Percentiles rank a stretch among this genome's conserved stretches.
Evolutionary conservation across 2,888 invertebrate genomes (phyloP).

Genomic region (Nebria brevicollis): DNA sequence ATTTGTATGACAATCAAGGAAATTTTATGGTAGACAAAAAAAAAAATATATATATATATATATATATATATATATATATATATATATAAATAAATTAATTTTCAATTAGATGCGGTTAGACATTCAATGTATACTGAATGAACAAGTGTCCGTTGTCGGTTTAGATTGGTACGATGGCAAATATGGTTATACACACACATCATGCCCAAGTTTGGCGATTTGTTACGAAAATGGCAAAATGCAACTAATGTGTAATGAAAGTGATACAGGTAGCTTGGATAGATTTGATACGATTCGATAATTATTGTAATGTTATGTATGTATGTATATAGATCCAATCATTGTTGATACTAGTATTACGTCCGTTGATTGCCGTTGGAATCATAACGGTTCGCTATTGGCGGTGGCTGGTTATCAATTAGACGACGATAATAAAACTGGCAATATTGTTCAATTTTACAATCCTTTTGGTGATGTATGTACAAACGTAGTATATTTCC

Average conservation of each 20-base stretch:
- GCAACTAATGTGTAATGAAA: constrained; percentile 89
- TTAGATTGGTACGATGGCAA: constrained; percentile 90
- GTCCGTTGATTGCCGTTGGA: constrained; percentile 89
- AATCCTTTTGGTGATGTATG: constrained; percentile 85
- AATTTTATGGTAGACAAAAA: constrained; percentile 71
- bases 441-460: constrained; percentile 91
- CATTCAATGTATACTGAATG: constrained; percentile 67
- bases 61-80: constrained; percentile 5
- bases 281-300: too few relatives aligned
- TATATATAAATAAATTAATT: constrained; percentile 49
- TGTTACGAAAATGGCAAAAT: constrained; percentile 89
- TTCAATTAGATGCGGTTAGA: constrained; percentile 76
- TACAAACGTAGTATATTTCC: constrained; percentile 19
- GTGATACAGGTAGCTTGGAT: constrained; percentile 76
- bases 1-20: constrained; percentile 94
- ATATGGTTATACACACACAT: constrained; percentile 73
- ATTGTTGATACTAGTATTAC: constrained; percentile 85
- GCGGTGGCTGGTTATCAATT: constrained; percentile 82
- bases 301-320: background rate
- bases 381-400: constrained; percentile 88
- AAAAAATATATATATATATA: constrained; percentile 17
- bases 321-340: constrained; percentile 73
- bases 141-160: constrained; percentile 71
- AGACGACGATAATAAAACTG: constrained; percentile 66
- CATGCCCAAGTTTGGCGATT: constrained; percentile 82